phyloP scores from a whole-genome alignment of 1,140 invertebrate species.

The Globodera ellingtonae region DNA sequence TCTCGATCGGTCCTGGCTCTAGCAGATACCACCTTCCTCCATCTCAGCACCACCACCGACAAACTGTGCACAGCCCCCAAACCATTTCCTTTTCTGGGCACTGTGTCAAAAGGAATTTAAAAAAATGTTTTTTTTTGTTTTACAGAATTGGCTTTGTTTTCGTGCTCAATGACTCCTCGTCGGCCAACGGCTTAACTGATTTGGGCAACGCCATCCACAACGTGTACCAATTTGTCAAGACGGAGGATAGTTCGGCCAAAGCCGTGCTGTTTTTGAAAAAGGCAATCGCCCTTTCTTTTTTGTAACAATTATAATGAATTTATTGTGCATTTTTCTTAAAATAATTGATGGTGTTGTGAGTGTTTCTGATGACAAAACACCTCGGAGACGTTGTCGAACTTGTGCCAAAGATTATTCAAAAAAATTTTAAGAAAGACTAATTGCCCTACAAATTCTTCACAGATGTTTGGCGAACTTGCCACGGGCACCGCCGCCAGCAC shows the following conservation, averaged over 20 bases:
- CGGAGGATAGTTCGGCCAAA: slow-evolving; percentile 71
- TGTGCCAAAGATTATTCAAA: too few relatives aligned
- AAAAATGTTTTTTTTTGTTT: slow-evolving; percentile 22
- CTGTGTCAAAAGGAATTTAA: neutral
- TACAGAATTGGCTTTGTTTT: slow-evolving; percentile 85
- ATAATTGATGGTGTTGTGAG: too few relatives aligned
- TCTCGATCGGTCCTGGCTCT: too few relatives aligned
- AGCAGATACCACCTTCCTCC: too few relatives aligned
- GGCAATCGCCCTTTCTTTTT: slow-evolving; percentile 17
- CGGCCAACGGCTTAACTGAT: slow-evolving; percentile 72
- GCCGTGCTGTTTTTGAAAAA: slow-evolving; percentile 54
- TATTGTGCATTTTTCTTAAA: too few relatives aligned
- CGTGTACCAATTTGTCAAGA: slow-evolving; percentile 85
- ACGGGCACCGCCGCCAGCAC: slow-evolving; percentile 68
- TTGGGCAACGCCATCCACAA: slow-evolving; percentile 82
- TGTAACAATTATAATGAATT: too few relatives aligned
- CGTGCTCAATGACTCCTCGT: slow-evolving; percentile 72
- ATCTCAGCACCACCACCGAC: too few relatives aligned
- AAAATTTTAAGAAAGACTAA: too few relatives aligned
- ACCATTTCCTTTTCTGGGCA: too few relatives aligned
- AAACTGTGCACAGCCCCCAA: too few relatives aligned
- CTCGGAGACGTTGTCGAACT: too few relatives aligned
- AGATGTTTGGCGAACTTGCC: slow-evolving; percentile 65
- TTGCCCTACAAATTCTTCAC: slow-evolving; percentile 40
- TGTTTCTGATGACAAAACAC: too few relatives aligned